These are phyloP conservation scores for Carassius auratus DNA, from an alignment of 2,113 vertebrate species.

Conservation along the genomic window DNA sequence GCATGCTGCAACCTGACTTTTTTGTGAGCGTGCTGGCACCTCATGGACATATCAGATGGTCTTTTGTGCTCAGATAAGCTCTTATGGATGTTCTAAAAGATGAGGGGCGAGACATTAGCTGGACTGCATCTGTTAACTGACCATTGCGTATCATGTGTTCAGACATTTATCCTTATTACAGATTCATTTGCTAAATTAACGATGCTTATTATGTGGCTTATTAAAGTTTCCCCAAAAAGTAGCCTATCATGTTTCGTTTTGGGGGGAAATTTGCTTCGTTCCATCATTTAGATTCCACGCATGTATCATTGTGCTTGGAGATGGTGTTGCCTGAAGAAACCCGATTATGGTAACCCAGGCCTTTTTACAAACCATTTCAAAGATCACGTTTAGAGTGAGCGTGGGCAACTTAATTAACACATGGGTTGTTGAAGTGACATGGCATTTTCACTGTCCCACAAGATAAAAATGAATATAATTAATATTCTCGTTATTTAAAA, in stretches of 20 bases:
- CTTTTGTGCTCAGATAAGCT: slow-evolving; percentile 27
- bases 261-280: not conserved
- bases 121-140: slow-evolving; percentile 32
- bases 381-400: not conserved
- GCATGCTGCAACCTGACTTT: slow-evolving; percentile 33
- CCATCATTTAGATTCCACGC: not conserved
- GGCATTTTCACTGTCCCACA: too few species aligned
- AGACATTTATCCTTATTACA: not conserved
- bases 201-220: not conserved
- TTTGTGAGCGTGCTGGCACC: not conserved
- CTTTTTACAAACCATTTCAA: not conserved
- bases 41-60: not conserved
- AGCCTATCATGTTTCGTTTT: not conserved
- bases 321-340: not conserved
- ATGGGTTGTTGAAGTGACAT: too few species aligned
- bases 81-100: slow-evolving; percentile 14
- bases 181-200: not conserved
- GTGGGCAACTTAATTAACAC: not conserved
- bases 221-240: not conserved
- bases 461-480: too few species aligned
- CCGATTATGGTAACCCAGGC: not conserved
- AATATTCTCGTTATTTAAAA: too few species aligned
- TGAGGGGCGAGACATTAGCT: slow-evolving; percentile 8
- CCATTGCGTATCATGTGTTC: slow-evolving; percentile 16
- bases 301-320: not conserved